Conservation (phyloP, 2,888 invertebrate genomes). For the Philopedon plagiatum region DNA sequence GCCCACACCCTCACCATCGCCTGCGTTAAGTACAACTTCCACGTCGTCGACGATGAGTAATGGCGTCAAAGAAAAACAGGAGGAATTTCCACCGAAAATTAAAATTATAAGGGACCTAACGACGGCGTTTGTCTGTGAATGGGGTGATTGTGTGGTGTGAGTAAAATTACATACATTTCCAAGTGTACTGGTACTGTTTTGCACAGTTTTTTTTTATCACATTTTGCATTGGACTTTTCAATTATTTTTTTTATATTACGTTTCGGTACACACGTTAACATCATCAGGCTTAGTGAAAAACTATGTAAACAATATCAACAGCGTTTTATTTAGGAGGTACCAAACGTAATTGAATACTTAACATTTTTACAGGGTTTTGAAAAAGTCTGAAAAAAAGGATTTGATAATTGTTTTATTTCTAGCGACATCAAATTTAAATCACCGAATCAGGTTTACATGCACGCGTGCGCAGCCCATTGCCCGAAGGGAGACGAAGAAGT, state of each 20-base stretch:
- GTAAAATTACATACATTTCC: constrained; percentile 56
- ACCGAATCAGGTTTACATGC: constrained; percentile 86
- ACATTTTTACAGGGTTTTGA: no score
- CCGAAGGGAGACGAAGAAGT: constrained; percentile 81
- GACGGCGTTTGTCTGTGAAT: constrained; percentile 87
- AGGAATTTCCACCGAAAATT: constrained; percentile 59
- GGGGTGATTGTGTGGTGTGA: constrained; percentile 88
- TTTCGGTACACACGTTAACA: no score
- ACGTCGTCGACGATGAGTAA: constrained; percentile 54
- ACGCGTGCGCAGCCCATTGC: constrained; percentile 89
- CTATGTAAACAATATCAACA: no score
- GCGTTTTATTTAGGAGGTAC: no score
- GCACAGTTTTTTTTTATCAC: no score
- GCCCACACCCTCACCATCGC: constrained; percentile 41
- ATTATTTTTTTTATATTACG: no score
- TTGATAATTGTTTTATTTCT: constrained; percentile 31
- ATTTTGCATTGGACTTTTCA: no score
- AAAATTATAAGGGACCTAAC: constrained; percentile 66
- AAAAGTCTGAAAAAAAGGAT: no score
- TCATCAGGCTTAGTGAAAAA: no score
- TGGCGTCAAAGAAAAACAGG: constrained; percentile 57
- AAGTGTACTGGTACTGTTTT: neutral
- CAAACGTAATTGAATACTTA: no score
- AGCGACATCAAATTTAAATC: constrained; percentile 78
- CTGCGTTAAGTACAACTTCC: constrained; percentile 52